A percentile compares a stretch with the other conserved stretches of the same genome.
Conservation (phyloP, 1,140 invertebrate species). For the Zaprionus lachaisei region DNA sequence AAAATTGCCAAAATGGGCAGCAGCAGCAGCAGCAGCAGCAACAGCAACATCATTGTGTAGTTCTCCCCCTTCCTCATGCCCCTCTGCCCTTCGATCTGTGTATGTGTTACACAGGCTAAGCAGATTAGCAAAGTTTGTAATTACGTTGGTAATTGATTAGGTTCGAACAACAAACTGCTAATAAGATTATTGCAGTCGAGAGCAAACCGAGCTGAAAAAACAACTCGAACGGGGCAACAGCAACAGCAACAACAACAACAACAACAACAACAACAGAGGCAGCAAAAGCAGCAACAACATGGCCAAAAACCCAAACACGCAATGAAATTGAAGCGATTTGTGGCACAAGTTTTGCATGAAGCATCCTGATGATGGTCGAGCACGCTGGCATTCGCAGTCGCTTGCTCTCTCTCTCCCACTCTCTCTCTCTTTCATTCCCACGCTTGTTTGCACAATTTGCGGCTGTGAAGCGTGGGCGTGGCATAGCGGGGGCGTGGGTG, state of each 20-base stretch:
- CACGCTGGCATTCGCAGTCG: background rate
- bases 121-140: slow-evolving; percentile 85
- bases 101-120: slow-evolving; percentile 54
- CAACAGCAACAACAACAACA: slow-evolving; percentile 9
- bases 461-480: slow-evolving; percentile 28
- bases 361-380: slow-evolving; percentile 42
- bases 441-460: slow-evolving; percentile 78
- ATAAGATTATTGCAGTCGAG: slow-evolving; percentile 84
- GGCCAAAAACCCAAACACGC: slow-evolving; percentile 33
- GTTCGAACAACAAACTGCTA: slow-evolving; percentile 85
- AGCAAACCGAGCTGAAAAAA: slow-evolving; percentile 81
- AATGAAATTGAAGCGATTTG: slow-evolving; percentile 82
- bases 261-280: background rate
- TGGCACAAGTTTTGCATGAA: slow-evolving; percentile 64
- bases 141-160: slow-evolving; percentile 85
- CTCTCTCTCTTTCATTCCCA: slow-evolving; percentile 32
- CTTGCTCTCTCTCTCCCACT: background rate
- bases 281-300: background rate
- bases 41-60: too few species aligned
- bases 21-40: slow-evolving; percentile 10
- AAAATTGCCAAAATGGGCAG: slow-evolving; percentile 31
- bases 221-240: slow-evolving; percentile 52
- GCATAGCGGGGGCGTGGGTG: background rate
- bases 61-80: too few species aligned
- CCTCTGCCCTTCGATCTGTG: slow-evolving; percentile 7